phyloP scores from a whole-genome alignment of 2,113 vertebrate genomes.

The Alligator sinensis region DNA sequence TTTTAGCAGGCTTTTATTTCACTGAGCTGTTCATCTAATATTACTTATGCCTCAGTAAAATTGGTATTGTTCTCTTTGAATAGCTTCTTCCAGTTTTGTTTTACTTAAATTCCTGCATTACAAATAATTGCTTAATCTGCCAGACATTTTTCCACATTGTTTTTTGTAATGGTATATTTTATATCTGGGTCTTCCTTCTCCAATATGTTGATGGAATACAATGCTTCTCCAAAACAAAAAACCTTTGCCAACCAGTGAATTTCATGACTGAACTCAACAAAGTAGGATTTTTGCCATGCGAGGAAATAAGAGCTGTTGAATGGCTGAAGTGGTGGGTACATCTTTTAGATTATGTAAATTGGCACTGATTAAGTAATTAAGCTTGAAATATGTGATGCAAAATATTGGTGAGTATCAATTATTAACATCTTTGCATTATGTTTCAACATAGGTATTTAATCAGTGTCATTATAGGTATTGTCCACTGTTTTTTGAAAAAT shows the following conservation, averaged over 20 bases:
- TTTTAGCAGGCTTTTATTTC: not conserved
- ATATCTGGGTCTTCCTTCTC: not conserved
- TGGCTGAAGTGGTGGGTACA: not conserved
- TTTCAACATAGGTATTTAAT: not conserved
- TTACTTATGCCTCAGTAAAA: not conserved
- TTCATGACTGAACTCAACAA: not conserved
- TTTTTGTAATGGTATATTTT: not conserved
- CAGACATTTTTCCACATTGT: not conserved
- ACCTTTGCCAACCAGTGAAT: not conserved
- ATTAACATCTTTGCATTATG: not conserved
- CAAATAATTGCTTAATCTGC: conserved; percentile 4
- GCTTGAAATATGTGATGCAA: too few species aligned
- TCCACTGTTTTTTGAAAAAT: not conserved
- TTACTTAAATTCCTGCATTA: not conserved
- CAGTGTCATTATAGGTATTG: not conserved
- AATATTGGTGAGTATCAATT: not conserved
- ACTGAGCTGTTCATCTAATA: not conserved
- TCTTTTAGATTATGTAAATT: not conserved
- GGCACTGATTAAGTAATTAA: too few species aligned
- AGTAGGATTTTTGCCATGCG: not conserved
- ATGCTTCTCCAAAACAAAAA: not conserved
- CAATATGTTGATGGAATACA: not conserved
- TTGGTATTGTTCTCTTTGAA: not conserved
- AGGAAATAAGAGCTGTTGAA: not conserved
- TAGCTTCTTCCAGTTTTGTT: not conserved